Evolutionary conservation across 2,113 vertebrate species (phyloP), one percentile per base, ranked within the genome.

Genomic region (Meriones unguiculatus): DNA sequence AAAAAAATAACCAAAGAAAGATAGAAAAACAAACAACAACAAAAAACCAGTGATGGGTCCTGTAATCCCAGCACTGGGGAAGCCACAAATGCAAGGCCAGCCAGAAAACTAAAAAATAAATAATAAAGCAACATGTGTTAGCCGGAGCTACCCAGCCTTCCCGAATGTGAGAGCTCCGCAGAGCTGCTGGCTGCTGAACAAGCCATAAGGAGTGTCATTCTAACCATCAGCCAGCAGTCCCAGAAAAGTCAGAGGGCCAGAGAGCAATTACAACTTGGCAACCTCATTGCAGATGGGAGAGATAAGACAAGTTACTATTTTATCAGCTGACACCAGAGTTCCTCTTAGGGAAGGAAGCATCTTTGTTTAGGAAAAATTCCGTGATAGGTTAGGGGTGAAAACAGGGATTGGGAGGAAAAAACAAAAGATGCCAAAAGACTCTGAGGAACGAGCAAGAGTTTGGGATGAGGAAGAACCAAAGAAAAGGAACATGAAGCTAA

Each of bases 331-430:
- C 46, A 65, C 69, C 95, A 96, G 89, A 97, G 87, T 94, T 96
- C 92, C 93, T 96, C 95, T 70, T 22, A 91, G 73, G 95, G 92
- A 97, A 97, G 97, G 91, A 98, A 97, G 46, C 67, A 69, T 96
- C 90, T 96, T 97, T 97, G 95, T 98, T 96, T 94, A 91, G 95
- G 84, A 65, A 95, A 96, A 96, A 95, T 91, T 89, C 93, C 69
- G 76, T 72, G 78, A 85, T 89, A 57, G 92, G 87, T 35, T 96
- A 72, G 96, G 81, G 22, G 50, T 64, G 59, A 67, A 59, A 82
- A 87, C 24, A 4, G 1, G 78, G 50, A 50, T 65, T 87, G 80
- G 62, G 64, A 91, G 94, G 73, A 65, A 88, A 96, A 95, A 92
- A 91, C 92, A 97, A 87, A 13, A 95, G 82, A 82, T 25, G 90